A percentile compares a stretch with the other conserved stretches of the same genome.
phyloP scores from a whole-genome alignment of 2,888 invertebrate genomes.

The Bimastos eiseni region DNA sequence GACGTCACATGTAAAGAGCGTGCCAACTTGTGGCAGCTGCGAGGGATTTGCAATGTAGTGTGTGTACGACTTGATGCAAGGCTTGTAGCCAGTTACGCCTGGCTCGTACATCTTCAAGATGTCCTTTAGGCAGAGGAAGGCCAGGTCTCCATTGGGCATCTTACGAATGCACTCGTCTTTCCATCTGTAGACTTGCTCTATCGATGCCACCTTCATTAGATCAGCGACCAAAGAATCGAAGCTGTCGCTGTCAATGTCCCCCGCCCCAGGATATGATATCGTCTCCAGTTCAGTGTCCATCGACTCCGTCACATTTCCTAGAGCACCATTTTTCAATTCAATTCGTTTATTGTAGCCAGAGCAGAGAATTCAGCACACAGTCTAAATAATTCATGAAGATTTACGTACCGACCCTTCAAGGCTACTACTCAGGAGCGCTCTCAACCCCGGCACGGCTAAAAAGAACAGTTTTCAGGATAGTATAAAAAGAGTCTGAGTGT shows the following conservation, averaged over 20 bases:
- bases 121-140: slow-evolving; percentile 32
- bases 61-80: slow-evolving; percentile 40
- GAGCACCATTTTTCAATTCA: neutral
- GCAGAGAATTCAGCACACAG: too few species aligned
- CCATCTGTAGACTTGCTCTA: slow-evolving; percentile 36
- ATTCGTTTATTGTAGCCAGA: too few species aligned
- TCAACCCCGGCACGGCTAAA: too few species aligned
- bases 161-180: slow-evolving; percentile 34
- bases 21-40: slow-evolving; percentile 34
- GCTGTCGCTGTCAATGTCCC: neutral
- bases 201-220: slow-evolving; percentile 2
- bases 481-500: too few species aligned
- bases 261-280: neutral
- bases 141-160: slow-evolving; percentile 29
- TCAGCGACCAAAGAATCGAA: neutral
- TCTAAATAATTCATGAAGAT: neutral
- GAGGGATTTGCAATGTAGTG: slow-evolving; percentile 35
- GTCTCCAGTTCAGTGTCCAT: neutral
- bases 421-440: too few species aligned
- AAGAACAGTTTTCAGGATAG: too few species aligned
- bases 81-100: slow-evolving; percentile 38
- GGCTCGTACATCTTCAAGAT: slow-evolving; percentile 40
- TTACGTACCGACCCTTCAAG: too few species aligned
- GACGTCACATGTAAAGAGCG: slow-evolving; percentile 36
- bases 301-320: slow-evolving; percentile 8